These are phyloP conservation scores for Helicoverpa assulta DNA, from an alignment of 2,888 invertebrate species.

Conservation along the genomic window DNA sequence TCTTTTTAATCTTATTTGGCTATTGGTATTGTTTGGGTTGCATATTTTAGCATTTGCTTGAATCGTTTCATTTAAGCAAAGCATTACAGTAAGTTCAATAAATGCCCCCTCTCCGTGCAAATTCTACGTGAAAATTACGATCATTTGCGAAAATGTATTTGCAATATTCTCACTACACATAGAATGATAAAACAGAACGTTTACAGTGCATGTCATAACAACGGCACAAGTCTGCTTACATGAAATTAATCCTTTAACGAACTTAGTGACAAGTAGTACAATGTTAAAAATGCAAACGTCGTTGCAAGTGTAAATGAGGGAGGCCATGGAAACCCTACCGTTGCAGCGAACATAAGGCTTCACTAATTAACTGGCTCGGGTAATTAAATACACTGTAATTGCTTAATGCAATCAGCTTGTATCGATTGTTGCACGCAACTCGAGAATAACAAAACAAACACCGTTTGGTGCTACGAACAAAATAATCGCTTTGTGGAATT, in stretches of 20 bases:
- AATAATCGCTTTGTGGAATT: slow-evolving; percentile 52
- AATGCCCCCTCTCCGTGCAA: background rate
- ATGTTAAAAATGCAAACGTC: slow-evolving; percentile 75
- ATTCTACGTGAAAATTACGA: too few species aligned
- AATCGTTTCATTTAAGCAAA: background rate
- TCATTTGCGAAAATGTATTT: background rate
- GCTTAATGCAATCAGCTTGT: slow-evolving; percentile 85
- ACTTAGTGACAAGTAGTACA: slow-evolving; percentile 66
- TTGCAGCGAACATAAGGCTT: slow-evolving; percentile 80
- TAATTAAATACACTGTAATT: slow-evolving; percentile 89
- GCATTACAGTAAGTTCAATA: background rate
- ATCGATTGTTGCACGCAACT: slow-evolving; percentile 64
- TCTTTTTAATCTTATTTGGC: slow-evolving; percentile 16
- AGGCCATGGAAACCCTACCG: slow-evolving; percentile 83
- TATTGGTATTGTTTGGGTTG: background rate
- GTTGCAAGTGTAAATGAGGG: slow-evolving; percentile 88
- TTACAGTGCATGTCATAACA: slow-evolving; percentile 53
- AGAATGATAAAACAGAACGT: slow-evolving; percentile 8
- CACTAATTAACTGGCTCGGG: slow-evolving; percentile 85
- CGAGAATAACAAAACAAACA: slow-evolving; percentile 54
- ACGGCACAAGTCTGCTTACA: slow-evolving; percentile 60
- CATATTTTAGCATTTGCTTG: slow-evolving; percentile 5
- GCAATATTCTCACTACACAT: background rate
- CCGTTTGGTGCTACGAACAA: slow-evolving; percentile 36
- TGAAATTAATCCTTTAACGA: slow-evolving; percentile 68